phyloP scores from a whole-genome alignment of 2,113 vertebrate species.

The Sinocyclocheilus maitianheensis region DNA sequence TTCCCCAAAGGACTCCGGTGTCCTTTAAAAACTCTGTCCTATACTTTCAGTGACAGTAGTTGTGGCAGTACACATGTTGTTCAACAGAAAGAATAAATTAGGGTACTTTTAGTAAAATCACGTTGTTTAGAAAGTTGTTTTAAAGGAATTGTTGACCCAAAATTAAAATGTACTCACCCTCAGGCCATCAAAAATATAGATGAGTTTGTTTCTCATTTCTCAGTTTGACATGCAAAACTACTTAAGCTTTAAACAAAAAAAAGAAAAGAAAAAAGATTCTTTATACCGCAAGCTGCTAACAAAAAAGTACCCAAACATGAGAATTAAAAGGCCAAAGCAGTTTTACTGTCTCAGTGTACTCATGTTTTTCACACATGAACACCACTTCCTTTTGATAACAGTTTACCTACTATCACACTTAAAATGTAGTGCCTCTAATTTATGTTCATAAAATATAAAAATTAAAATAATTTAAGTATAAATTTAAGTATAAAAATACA shows the following conservation, averaged over 20 bases:
- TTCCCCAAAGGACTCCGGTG: slow-evolving; percentile 24
- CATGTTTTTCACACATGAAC: too few relatives aligned
- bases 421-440: slow-evolving; percentile 29
- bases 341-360: not conserved
- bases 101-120: not conserved
- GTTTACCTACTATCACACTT: slow-evolving; percentile 56
- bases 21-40: slow-evolving; percentile 49
- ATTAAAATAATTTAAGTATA: too few relatives aligned
- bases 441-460: not conserved
- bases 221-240: too few relatives aligned
- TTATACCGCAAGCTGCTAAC: not conserved
- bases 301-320: not conserved
- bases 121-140: too few relatives aligned
- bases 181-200: not conserved
- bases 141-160: not conserved
- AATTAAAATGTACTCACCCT: not conserved
- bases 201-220: not conserved
- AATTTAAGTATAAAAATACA: not conserved
- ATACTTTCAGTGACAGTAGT: not conserved
- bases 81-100: not conserved
- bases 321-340: not conserved
- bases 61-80: not conserved
- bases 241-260: too few relatives aligned
- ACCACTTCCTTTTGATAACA: not conserved
- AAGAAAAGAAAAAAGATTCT: too few relatives aligned